Conservation (phyloP, 2,888 invertebrate genomes). For the Torymus texanus region DNA sequence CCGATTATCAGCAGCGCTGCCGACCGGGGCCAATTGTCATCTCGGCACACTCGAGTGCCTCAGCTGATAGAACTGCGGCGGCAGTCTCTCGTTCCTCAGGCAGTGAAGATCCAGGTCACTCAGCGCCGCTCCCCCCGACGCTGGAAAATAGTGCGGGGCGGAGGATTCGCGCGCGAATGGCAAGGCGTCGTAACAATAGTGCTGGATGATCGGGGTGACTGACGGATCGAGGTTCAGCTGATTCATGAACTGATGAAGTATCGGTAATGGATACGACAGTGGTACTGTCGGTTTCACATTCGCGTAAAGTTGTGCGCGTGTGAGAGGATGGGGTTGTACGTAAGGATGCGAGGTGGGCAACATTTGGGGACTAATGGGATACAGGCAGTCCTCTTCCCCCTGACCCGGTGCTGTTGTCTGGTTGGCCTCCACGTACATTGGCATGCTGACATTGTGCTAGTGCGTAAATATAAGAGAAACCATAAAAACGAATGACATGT, state of each 20-base stretch:
- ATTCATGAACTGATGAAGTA: slow-evolving; percentile 42
- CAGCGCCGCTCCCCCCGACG: slow-evolving; percentile 13
- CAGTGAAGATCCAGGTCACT: slow-evolving; percentile 54
- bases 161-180: slow-evolving; percentile 21
- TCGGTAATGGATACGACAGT: slow-evolving; percentile 8
- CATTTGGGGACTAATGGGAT: slow-evolving; percentile 71
- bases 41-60: slow-evolving; percentile 69
- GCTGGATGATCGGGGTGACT: slow-evolving; percentile 35
- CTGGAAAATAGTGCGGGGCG: slow-evolving; percentile 29
- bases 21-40: slow-evolving; percentile 64
- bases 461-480: slow-evolving; percentile 61
- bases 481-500: slow-evolving; percentile 51
- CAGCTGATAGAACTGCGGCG: slow-evolving; percentile 63
- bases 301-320: slow-evolving; percentile 67
- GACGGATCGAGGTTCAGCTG: slow-evolving; percentile 28
- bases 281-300: slow-evolving; percentile 34
- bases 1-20: slow-evolving; percentile 11
- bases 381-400: slow-evolving; percentile 72
- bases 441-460: slow-evolving; percentile 73
- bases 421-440: slow-evolving; percentile 69
- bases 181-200: slow-evolving; percentile 36
- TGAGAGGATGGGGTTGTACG: slow-evolving; percentile 71
- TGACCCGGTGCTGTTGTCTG: slow-evolving; percentile 65
- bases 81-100: slow-evolving; percentile 60
- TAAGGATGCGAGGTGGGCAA: slow-evolving; percentile 69